Evolutionary conservation across 2,888 invertebrate species (phyloP), one percentile per base, ranked within the genome.

Genomic region (Uropetala carovei): DNA sequence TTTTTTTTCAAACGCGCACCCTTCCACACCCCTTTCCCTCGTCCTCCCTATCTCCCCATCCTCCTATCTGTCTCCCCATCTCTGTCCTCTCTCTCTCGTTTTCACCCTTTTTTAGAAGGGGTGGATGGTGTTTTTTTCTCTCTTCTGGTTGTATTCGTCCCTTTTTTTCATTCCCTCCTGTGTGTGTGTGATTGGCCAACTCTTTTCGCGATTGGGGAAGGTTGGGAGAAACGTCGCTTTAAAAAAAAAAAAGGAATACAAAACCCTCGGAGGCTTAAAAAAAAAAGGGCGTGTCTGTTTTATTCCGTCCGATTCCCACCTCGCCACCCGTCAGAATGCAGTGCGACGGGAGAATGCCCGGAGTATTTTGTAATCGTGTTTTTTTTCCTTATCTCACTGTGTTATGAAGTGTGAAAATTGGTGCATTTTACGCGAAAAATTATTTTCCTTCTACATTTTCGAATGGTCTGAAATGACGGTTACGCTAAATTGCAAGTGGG

Each of bases 171-270:
- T 68, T 68, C 68, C 22, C 75, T 27, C 18, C 75, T 75, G 22
- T 22, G 13, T 75, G 75, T 10, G 75, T 13, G 27, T 75, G 75
- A 75, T 75, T 75, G 75, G 22, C 68, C 68, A 18, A 68, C 75
- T 75, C n/a, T 75, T 75, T 75, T 27, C 22, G 27, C 75, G 75
- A 75, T 75, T 75, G 75, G 75, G 27, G 27, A 68, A 68, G 68
- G 64, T 68, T 22, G 68, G 22, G 75, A 75, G 10, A 75, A 75
- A 68, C 22, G 22, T 75, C 75, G 75, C 9, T 75, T 60, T 75
- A 22, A 27, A 18, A 18, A 27, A 75, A 75, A 27, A 18, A 18
- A 27, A 75, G 22, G 27, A 75, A 75, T 22, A 13, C 10, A 4
- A 60, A 60, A 18, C 4, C 68, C 68, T 22, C 2, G 22, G 68